These are phyloP conservation scores for Zapus hudsonius DNA, from an alignment of 2,113 vertebrate genomes.

Conservation along the genomic window DNA sequence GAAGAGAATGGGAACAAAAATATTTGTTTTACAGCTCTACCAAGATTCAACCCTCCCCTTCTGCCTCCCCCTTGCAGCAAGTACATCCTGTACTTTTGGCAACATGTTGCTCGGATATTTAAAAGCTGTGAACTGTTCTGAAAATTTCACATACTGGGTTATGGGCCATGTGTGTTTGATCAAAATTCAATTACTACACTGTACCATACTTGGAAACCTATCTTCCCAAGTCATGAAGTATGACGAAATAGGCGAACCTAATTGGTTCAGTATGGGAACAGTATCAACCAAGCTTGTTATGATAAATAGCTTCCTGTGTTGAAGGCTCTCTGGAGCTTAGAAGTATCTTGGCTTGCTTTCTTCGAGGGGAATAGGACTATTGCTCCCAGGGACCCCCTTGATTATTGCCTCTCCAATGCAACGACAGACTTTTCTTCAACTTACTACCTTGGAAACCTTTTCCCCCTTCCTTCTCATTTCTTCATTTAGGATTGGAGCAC, in stretches of 20 bases:
- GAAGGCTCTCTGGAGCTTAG: conserved; percentile 92
- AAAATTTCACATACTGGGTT: conserved; percentile 91
- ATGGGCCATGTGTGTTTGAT: conserved; percentile 96
- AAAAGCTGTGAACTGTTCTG: conserved; percentile 91
- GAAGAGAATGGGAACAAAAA: conserved; percentile 87
- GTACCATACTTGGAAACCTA: conserved; percentile 91
- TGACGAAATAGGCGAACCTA: conserved; percentile 93
- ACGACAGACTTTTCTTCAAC: conserved; percentile 75
- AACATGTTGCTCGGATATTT: conserved; percentile 91
- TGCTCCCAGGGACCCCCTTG: conserved; percentile 87
- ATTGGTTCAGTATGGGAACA: conserved; percentile 95
- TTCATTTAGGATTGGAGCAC: conserved; percentile 46
- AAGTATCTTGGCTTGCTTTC: conserved; percentile 90
- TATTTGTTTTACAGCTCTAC: conserved; percentile 91
- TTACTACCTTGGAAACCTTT: conserved; percentile 65
- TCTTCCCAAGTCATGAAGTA: conserved; percentile 93
- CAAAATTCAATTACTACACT: conserved; percentile 95
- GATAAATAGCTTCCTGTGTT: conserved; percentile 95
- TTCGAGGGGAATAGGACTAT: conserved; percentile 85
- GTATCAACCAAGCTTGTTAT: conserved; percentile 93
- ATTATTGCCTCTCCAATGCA: conserved; percentile 85
- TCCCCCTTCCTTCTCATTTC: conserved; percentile 18
- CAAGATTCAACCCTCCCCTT: conserved; percentile 85
- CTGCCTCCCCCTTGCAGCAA: conserved; percentile 84
- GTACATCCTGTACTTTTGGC: conserved; percentile 95